Percentiles rank a stretch among this genome's conserved stretches.
These are phyloP conservation scores for Mythimna loreyi DNA, from an alignment of 2,888 invertebrate genomes.

Conservation along the genomic window DNA sequence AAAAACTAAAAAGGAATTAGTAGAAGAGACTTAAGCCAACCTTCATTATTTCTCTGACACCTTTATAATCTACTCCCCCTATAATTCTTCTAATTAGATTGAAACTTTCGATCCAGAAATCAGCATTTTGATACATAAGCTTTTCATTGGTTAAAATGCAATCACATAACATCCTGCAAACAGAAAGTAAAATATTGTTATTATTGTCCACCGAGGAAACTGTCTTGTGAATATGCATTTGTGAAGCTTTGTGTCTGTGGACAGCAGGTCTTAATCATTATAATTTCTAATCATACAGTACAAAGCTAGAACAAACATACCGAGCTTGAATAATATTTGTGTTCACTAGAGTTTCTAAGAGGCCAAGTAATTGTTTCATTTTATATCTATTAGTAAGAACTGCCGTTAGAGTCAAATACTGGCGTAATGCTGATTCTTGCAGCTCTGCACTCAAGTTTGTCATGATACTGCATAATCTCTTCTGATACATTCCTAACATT, in stretches of 20 bases:
- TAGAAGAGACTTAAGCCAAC: slow-evolving; percentile 78
- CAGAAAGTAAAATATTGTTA: slow-evolving; percentile 13
- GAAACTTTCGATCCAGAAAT: slow-evolving; percentile 98
- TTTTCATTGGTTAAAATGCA: slow-evolving; percentile 96
- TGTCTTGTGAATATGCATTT: too few relatives aligned
- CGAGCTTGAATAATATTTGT: slow-evolving; percentile 94
- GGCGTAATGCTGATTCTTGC: slow-evolving; percentile 94
- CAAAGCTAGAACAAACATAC: slow-evolving; percentile 80
- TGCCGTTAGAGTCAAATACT: slow-evolving; percentile 94
- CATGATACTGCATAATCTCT: slow-evolving; percentile 93
- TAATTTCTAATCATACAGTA: not conserved
- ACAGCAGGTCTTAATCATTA: slow-evolving; percentile 1
- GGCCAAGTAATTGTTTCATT: slow-evolving; percentile 93
- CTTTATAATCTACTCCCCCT: slow-evolving; percentile 98
- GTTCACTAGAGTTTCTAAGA: slow-evolving; percentile 94
- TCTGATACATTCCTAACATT: slow-evolving; percentile 92
- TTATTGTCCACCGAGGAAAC: too few relatives aligned
- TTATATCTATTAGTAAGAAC: slow-evolving; percentile 94
- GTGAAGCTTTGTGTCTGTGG: too few relatives aligned
- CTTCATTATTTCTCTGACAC: slow-evolving; percentile 98
- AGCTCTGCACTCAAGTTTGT: slow-evolving; percentile 93
- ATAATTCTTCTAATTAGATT: slow-evolving; percentile 96
- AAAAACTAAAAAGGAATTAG: not conserved
- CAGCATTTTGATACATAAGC: slow-evolving; percentile 94
- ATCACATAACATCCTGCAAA: slow-evolving; percentile 95